Base-by-base conservation (phyloP, 30 jellyfish, hydroid and myxozoan species). In the Cassiopea xamachana region DNA sequence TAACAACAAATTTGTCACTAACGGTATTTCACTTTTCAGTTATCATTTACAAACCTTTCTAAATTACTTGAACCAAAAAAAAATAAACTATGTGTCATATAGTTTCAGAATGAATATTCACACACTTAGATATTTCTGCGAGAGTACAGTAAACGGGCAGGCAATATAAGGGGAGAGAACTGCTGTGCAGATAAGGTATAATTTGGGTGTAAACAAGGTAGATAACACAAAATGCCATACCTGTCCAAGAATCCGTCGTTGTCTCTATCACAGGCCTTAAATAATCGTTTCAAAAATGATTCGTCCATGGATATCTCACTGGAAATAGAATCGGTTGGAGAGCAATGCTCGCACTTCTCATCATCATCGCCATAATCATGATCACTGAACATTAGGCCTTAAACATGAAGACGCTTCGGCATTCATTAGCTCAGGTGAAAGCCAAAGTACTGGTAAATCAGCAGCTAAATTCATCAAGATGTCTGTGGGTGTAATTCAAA, bases 201-300 rank as follows among this genome's bases (percentile, higher is more conserved):
- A 2, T 51, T 51, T 51, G 64, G 64, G 58, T 39, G 39, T 71
- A 71, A 71, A 71, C 80, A 88, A 77, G 43, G 69, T 58, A 60
- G 85, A 90, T 27, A 73, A 60, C 8, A 48, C 55, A 43, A 44
- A 3, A 67, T 2, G 4, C 9, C 94, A 46, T 50, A 93, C 98
- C 98, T 86, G 87, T 94, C 98, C 17, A 94, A 78, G 48, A 77
- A 94, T 9, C 98, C 98, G 91, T 94, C 98, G 79, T 80, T 91
- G 81, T 94, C 98, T 75, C 89, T 89, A 79, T 94, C 98, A 76
- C 98, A 94, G 73, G 98, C 98, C 76, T 60, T 62, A 94, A 94
- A 94, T 17, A 94, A 73, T 60, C 92, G 87, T 80, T 92, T 89
- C 72, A 94, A 73, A 84, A 67, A 93, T 71, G 80, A 71, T 49